These are phyloP conservation scores for Pediacus dermestoides DNA, from an alignment of 2,888 invertebrate genomes.

Conservation along the genomic window DNA sequence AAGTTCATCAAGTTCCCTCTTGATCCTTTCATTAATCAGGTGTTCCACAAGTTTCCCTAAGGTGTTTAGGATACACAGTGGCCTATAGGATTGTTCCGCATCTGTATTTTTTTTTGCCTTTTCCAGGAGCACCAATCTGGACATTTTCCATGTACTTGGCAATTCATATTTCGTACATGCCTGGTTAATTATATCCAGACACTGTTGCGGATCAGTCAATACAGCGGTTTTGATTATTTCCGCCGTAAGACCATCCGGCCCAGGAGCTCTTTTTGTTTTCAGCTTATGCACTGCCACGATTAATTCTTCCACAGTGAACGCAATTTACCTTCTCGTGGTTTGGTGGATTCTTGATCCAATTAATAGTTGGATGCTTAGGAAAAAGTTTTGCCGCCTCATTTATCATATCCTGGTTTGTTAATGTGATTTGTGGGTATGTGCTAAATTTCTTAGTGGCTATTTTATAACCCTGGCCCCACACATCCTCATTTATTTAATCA, in stretches of 20 bases:
- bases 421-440: neutral
- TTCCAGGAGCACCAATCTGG: conserved; percentile 8
- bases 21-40: neutral
- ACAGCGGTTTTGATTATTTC: too few species aligned
- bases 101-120: conserved; percentile 3
- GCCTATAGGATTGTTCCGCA: conserved; percentile 6
- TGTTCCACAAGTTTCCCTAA: conserved; percentile 9
- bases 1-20: too few species aligned
- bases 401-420: conserved; percentile 5
- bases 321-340: too few species aligned
- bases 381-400: conserved; percentile 8
- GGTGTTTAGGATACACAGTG: conserved; percentile 11
- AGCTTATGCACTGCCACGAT: conserved; percentile 13
- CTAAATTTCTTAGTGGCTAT: conserved; percentile 10
- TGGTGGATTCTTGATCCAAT: too few species aligned
- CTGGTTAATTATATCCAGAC: too few species aligned
- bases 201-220: too few species aligned
- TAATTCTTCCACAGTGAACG: too few species aligned
- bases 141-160: conserved; percentile 6
- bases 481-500: conserved; percentile 12
- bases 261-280: conserved; percentile 23
- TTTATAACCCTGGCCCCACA: conserved; percentile 14
- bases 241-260: too few species aligned
- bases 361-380: conserved; percentile 8
- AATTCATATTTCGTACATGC: too few species aligned